Evolutionary conservation across 2,888 invertebrate species (phyloP), one percentile per base, ranked within the genome.

Genomic region (Tachina lurida): DNA sequence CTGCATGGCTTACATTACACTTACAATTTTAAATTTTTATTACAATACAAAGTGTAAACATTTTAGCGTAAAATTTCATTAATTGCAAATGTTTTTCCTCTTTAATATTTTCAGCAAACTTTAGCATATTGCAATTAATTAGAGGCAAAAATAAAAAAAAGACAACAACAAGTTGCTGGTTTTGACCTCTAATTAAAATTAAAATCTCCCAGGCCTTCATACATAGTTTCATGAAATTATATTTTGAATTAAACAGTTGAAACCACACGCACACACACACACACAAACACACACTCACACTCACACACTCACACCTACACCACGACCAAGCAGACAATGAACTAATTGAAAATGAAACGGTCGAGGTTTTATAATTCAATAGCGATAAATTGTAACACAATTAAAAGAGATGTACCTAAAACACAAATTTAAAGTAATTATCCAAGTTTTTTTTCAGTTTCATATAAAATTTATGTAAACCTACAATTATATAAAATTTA

Each of bases 121-220:
- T 47, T 17, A 41, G 17, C 54, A 70, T 31, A 54, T 67, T 52
- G 1, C 0, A 70, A 39, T 54, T 70, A 43, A 54, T 71, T 70
- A 63, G 9, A 62, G 68, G n/a, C 54, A 63, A 45, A 22, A 31
- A 19, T 1, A 41, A 45, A 54, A 76, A n/a, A 56, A 22, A 49
- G 43, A 45, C 65, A 81, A 43, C 62, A 68, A 58, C 47, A 77
- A 52, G 45, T 65, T 45, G 45, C 45, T 58, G 39, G 49, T 71
- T 68, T 77, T 84, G 58, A 81, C 73, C 84, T 81, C 73, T 77
- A 81, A 85, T 85, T 85, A 81, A 81, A 81, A 70, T 62, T 74
- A 17, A 81, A 70, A 52, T 81, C 63, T 68, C 41, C 67, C 56
- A 31, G 7, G 31, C 31, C 31, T 31, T 31, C 31, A 31, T 31